Base-by-base conservation (phyloP, 2,888 invertebrate species). In the Sceliomorpha sp. region DNA sequence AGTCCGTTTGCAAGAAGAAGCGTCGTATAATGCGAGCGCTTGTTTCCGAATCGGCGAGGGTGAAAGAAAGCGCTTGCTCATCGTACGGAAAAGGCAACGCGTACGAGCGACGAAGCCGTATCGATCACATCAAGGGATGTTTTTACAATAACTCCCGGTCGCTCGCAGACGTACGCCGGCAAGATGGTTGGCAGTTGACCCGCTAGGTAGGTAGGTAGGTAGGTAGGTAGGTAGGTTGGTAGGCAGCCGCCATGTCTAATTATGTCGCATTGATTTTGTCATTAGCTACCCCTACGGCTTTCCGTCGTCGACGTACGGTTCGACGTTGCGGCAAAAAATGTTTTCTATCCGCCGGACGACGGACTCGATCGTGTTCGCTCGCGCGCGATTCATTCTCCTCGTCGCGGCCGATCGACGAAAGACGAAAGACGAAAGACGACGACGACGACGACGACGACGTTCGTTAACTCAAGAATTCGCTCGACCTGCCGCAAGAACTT, bases 231-330 rank as follows among this genome's bases (percentile, higher is more conserved):
- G 60, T 56, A 63, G 63, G 63, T 63, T 58, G 63, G 69, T 53
- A 69, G 72, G 59, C 60, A 72, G 70, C 67, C 62, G 72, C 69
- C 72, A 70, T 70, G 70, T 70, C 72, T 86, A 86, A 86, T 86
- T 86, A 86, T 86, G 84, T 86, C 85, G 85, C 86, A 86, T 86
- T 86, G 86, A 86, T 86, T 86, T 86, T 86, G 85, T 86, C 86
- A 86, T 86, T 86, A 86, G 86, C 82, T 78, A 78, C 79, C 84
- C 83, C 81, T 79, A 77, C 77, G 76, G 68, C 75, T 56, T 58
- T 71, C 77, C 70, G 77, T 66, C 73, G 69, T 50, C 63, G 47
- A 56, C 56, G 44, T 50, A 64, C 66, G 53, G 67, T 70, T 76
- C 77, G 69, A 73, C 77, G 73, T 75, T 73, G 56, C 53, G 67